Evolutionary conservation across 2,888 invertebrate species (phyloP).

Genomic region (Catocala fraxini): DNA sequence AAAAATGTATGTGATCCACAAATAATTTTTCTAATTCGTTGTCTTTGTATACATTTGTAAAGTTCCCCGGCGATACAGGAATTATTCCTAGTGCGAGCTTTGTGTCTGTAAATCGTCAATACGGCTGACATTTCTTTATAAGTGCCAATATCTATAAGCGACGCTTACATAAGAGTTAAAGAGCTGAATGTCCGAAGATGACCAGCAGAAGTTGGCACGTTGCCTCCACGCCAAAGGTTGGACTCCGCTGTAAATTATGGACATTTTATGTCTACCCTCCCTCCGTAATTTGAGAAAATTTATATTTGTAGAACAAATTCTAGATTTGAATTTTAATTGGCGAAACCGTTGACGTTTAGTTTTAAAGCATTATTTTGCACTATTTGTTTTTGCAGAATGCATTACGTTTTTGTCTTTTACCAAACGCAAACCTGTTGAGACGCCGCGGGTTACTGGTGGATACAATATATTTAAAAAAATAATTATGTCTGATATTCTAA

Average conservation of each 20-base stretch:
- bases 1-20: too few relatives aligned
- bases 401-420: too few relatives aligned
- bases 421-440: too few relatives aligned
- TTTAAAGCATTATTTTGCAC: neutral
- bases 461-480: too few relatives aligned
- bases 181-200: slow-evolving; percentile 33
- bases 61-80: too few relatives aligned
- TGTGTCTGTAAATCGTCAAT: neutral
- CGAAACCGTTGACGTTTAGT: slow-evolving; percentile 3
- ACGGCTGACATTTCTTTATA: neutral
- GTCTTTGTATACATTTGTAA: too few relatives aligned
- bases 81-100: neutral
- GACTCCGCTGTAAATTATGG: slow-evolving; percentile 37
- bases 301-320: slow-evolving; percentile 31
- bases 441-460: too few relatives aligned
- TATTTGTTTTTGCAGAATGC: too few relatives aligned
- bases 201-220: slow-evolving; percentile 40
- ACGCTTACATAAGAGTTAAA: slow-evolving; percentile 26
- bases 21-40: too few relatives aligned
- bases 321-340: slow-evolving; percentile 12
- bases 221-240: slow-evolving; percentile 30
- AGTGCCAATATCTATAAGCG: slow-evolving; percentile 5
- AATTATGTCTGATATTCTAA: too few relatives aligned
- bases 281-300: slow-evolving; percentile 37
- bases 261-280: slow-evolving; percentile 27